A percentile compares a stretch with the other conserved stretches of the same genome.
Conservation (phyloP, 2,797 vertebrate genomes). For the Euthynnus affinis region DNA sequence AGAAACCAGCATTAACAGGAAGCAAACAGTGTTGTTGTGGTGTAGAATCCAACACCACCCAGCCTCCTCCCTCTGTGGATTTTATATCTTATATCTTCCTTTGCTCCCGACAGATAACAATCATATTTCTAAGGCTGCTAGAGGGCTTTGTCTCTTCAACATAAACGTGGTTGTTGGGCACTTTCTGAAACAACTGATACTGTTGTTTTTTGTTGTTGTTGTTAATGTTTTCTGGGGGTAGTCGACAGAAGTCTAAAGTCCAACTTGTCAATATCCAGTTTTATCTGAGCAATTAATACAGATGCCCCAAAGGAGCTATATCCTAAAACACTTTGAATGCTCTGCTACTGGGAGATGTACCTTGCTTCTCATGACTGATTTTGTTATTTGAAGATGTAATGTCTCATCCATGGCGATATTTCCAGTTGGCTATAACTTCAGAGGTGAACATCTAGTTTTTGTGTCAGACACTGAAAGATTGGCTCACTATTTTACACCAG, state of each 20-base stretch:
- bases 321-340: conserved; percentile 4
- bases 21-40: background rate
- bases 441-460: conserved; percentile 60
- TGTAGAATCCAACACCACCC: background rate
- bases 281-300: conserved; percentile 38
- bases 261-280: conserved; percentile 9
- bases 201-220: conserved; percentile 9
- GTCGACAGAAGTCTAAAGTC: background rate
- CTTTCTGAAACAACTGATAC: conserved; percentile 5
- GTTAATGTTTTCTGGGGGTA: background rate
- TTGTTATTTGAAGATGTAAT: conserved; percentile 44
- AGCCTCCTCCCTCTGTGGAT: background rate
- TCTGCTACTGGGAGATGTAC: background rate
- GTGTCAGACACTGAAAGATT: conserved; percentile 60
- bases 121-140: background rate
- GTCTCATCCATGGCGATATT: conserved; percentile 49
- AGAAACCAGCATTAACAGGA: background rate
- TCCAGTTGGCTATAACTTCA: conserved; percentile 55
- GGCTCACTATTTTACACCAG: conserved; percentile 57
- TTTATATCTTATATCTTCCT: background rate
- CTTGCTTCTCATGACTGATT: conserved; percentile 18
- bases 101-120: background rate
- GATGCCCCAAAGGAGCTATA: conserved; percentile 14
- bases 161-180: background rate
- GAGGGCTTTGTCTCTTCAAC: background rate